These are phyloP conservation scores for Lordiphosa stackelbergi DNA, from an alignment of 1,140 invertebrate species.

Conservation along the genomic window DNA sequence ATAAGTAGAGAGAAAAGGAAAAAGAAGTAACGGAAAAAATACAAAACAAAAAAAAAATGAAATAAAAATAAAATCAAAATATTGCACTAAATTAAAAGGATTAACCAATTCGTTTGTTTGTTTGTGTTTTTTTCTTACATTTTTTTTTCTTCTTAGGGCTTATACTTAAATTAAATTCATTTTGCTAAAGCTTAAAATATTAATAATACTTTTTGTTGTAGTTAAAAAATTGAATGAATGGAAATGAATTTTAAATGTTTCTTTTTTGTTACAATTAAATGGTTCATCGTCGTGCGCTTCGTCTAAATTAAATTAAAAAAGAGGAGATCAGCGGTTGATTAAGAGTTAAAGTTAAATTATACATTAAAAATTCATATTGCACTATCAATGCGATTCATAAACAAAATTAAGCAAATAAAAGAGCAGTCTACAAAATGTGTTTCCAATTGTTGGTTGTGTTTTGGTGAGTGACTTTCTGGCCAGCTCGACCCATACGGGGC, in stretches of 20 bases:
- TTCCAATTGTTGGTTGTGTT: slow-evolving; percentile 41
- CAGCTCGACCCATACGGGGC: too few relatives aligned
- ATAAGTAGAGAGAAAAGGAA: slow-evolving; percentile 76
- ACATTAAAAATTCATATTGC: slow-evolving; percentile 59
- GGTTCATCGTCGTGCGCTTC: slow-evolving; percentile 13
- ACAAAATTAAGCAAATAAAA: slow-evolving; percentile 42
- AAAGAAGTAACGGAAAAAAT: slow-evolving; percentile 72
- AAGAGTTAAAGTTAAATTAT: slow-evolving; percentile 36
- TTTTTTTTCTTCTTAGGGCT: too few relatives aligned
- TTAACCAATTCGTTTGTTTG: neutral
- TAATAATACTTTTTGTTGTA: slow-evolving; percentile 61
- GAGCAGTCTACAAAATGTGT: slow-evolving; percentile 65
- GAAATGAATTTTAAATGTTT: too few relatives aligned
- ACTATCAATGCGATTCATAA: slow-evolving; percentile 57
- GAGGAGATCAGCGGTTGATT: slow-evolving; percentile 62
- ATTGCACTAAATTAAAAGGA: slow-evolving; percentile 39
- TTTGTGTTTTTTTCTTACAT: slow-evolving; percentile 15
- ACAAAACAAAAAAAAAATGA: slow-evolving; percentile 53
- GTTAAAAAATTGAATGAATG: slow-evolving; percentile 26
- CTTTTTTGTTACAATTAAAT: slow-evolving; percentile 53
- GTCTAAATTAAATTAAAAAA: slow-evolving; percentile 68
- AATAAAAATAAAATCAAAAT: slow-evolving; percentile 42
- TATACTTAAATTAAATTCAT: slow-evolving; percentile 34
- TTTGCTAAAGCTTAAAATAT: slow-evolving; percentile 66
- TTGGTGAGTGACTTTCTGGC: slow-evolving; percentile 50